Percentiles rank a stretch among this genome's conserved stretches.
These are phyloP conservation scores for Cylloceria caligata DNA, from an alignment of 2,888 invertebrate species.

Conservation along the genomic window DNA sequence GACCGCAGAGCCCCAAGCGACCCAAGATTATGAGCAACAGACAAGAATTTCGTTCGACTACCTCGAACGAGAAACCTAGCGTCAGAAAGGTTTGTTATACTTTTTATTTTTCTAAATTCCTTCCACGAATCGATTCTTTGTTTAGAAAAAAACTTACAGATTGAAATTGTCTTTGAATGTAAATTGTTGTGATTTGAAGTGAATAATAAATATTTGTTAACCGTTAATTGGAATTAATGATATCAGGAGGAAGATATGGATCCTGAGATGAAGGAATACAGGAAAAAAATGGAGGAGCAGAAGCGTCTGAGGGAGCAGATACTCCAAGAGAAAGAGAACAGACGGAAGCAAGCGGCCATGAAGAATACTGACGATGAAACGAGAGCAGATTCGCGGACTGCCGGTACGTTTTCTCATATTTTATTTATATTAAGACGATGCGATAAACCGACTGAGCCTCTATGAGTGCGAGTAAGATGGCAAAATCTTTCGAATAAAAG, in stretches of 20 bases:
- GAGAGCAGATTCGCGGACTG: conserved; percentile 69
- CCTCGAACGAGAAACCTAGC: conserved; percentile 63
- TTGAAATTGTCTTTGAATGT: no score
- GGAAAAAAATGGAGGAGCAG: conserved; percentile 85
- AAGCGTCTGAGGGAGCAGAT: conserved; percentile 84
- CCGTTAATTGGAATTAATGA: conserved; percentile 2
- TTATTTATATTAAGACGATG: background rate
- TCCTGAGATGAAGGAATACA: conserved; percentile 84
- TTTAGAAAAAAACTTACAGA: no score
- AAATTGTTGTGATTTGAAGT: no score
- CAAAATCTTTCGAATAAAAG: no score
- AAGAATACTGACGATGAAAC: conserved; percentile 79
- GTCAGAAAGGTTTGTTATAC: conserved; percentile 76
- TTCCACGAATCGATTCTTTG: no score
- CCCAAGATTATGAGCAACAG: conserved; percentile 73
- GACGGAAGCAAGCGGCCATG: conserved; percentile 83
- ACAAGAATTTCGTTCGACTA: conserved; percentile 79
- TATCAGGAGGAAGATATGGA: conserved; percentile 80
- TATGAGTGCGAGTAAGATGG: no score
- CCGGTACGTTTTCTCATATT: conserved; percentile 70
- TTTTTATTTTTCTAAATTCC: no score
- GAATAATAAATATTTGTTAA: no score
- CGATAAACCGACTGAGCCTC: background rate
- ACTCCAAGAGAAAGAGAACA: conserved; percentile 84
- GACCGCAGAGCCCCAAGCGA: conserved; percentile 79